Evolutionary conservation across 2,888 invertebrate species (phyloP), one percentile per base, ranked within the genome.

Genomic region (Drosophila paracracens): DNA sequence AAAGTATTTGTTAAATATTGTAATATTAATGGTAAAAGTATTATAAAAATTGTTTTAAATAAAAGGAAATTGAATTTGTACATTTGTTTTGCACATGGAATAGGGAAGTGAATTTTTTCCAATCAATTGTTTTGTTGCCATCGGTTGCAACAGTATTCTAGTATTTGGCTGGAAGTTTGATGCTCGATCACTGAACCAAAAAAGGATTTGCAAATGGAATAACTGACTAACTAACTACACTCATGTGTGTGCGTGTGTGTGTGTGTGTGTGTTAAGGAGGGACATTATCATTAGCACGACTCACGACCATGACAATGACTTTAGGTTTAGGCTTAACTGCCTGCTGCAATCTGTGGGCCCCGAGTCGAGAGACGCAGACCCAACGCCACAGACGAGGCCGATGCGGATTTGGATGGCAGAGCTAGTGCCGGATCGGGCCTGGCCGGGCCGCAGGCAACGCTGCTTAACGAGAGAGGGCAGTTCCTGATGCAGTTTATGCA

Each of bases 261-360:
- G 60, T 36, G 25, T 43, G 27, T 46, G 33, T 60, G 50, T 46
- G 31, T 53, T 79, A 79, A 62, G 76, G 50, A 70, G 66, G 38
- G 70, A 48, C 74, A 77, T 77, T 70, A 59, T 46, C 81, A 86
- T 83, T 72, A 77, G 76, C 73, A 64, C 81, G 87, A 78, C 70
- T 82, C 82, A 87, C 88, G 71, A 84, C 85, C 83, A 82, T 88
- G 83, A 84, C 88, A 83, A 88, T 83, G 88, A 83, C 48, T 78
- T 73, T 69, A 78, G 73, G 74, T 72, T 61, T 67, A 59, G 60
- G 57, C 65, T 69, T 52, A 73, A 73, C 73, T 78, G 74, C 73
- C 48, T 46, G 60, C 35, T 67, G 63, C 56, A 64, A 73, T 57
- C 67, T 59, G 73, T 61, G 54, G 60, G 52, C 60, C 60, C 51